Conservation (phyloP, 2,797 vertebrate species). For the Sebastes cheni region DNA sequence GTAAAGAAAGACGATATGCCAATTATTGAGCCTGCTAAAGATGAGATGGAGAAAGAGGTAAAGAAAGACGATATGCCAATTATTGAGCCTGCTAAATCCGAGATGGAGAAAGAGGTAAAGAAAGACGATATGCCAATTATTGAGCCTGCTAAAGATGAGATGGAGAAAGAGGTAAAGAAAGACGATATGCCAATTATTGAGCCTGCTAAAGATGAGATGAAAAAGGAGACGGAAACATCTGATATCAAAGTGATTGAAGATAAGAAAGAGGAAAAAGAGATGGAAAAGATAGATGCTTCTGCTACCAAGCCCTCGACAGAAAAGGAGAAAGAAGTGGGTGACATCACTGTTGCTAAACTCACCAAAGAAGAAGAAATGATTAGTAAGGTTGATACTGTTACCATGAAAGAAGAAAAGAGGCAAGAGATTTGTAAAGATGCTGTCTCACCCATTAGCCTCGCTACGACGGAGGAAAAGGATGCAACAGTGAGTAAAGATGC, state of each 20-base stretch:
- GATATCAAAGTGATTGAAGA: slow-evolving; percentile 30
- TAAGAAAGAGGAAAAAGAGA: slow-evolving; percentile 39
- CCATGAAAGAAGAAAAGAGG: slow-evolving; percentile 35
- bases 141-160: slow-evolving; percentile 27
- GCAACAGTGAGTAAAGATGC: slow-evolving; percentile 26
- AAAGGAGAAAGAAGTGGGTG: slow-evolving; percentile 16
- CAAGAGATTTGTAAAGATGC: slow-evolving; percentile 38
- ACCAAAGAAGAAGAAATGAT: slow-evolving; percentile 41
- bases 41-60: background rate
- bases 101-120: slow-evolving; percentile 3
- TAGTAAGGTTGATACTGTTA: slow-evolving; percentile 2
- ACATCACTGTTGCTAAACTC: slow-evolving; percentile 21
- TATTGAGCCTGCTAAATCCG: slow-evolving; percentile 9
- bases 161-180: background rate
- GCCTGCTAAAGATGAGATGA: slow-evolving; percentile 30
- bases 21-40: background rate
- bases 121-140: background rate
- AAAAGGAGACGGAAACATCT: slow-evolving; percentile 30
- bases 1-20: background rate
- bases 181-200: slow-evolving; percentile 1
- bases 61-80: background rate
- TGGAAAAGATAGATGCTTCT: slow-evolving; percentile 33
- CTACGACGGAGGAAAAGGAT: slow-evolving; percentile 28
- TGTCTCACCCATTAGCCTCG: slow-evolving; percentile 5
- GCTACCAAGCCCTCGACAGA: slow-evolving; percentile 10